Percentiles rank a stretch among this genome's conserved stretches.
These are phyloP conservation scores for Melinaea marsaeus DNA, from an alignment of 2,888 invertebrate species.

Conservation along the genomic window DNA sequence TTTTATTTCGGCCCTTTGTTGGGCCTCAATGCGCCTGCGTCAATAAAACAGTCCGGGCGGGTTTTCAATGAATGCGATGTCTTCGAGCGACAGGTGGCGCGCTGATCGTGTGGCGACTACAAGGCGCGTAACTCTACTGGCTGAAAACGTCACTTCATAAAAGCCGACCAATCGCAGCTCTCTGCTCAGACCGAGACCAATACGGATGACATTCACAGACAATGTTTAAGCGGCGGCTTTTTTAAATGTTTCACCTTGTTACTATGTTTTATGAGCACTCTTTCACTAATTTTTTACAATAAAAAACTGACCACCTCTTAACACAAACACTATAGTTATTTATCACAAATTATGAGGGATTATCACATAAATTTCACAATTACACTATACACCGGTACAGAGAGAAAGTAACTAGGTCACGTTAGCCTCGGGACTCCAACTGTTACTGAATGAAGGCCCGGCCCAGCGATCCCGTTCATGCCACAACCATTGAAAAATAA, in stretches of 20 bases:
- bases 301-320: not conserved
- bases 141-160: slow-evolving; percentile 29
- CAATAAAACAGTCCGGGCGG: slow-evolving; percentile 68
- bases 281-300: slow-evolving; percentile 11
- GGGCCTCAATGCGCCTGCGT: slow-evolving; percentile 77
- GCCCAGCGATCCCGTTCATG: slow-evolving; percentile 67
- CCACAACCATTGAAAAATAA: slow-evolving; percentile 74
- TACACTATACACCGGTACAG: slow-evolving; percentile 5
- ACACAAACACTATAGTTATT: not conserved
- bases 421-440: slow-evolving; percentile 63
- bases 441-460: slow-evolving; percentile 72
- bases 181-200: slow-evolving; percentile 44
- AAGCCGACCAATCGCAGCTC: slow-evolving; percentile 52
- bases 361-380: not conserved
- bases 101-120: slow-evolving; percentile 53
- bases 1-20: slow-evolving; percentile 76
- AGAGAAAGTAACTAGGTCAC: slow-evolving; percentile 53
- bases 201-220: slow-evolving; percentile 39
- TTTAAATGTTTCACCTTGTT: slow-evolving; percentile 43
- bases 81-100: slow-evolving; percentile 72
- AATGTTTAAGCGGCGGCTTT: slow-evolving; percentile 45
- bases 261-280: slow-evolving; percentile 33
- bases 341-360: not conserved
- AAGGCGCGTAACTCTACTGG: slow-evolving; percentile 49
- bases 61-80: slow-evolving; percentile 71